phyloP scores from a whole-genome alignment of 2,113 vertebrate species.

The Progne subis region DNA sequence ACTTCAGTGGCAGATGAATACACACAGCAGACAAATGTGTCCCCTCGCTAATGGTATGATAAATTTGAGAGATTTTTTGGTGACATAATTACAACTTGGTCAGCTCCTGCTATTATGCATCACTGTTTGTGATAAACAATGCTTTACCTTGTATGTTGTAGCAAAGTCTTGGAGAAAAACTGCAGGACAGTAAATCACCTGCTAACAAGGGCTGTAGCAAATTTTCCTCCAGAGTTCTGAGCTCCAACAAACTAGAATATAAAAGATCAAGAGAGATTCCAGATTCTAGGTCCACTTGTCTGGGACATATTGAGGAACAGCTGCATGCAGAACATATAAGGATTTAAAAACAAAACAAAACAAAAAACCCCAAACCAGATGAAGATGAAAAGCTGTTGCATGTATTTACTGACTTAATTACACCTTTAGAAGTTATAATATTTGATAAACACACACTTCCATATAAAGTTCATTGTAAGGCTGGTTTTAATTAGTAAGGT shows the following conservation, averaged over 20 bases:
- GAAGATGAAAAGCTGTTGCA: not conserved
- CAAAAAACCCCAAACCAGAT: too few species aligned
- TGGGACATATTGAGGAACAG: not conserved
- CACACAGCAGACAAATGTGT: slow-evolving; percentile 27
- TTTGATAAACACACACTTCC: not conserved
- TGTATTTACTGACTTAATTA: not conserved
- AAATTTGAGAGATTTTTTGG: slow-evolving; percentile 35
- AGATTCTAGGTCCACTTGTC: not conserved
- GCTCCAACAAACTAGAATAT: not conserved
- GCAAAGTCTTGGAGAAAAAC: slow-evolving; percentile 40
- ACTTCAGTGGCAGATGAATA: slow-evolving; percentile 42
- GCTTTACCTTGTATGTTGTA: slow-evolving; percentile 25
- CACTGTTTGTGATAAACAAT: slow-evolving; percentile 26
- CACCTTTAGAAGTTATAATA: not conserved
- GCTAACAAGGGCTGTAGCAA: not conserved
- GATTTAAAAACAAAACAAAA: not conserved
- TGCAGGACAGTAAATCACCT: slow-evolving; percentile 39
- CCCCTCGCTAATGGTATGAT: slow-evolving; percentile 24
- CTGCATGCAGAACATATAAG: not conserved
- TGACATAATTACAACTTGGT: slow-evolving; percentile 50
- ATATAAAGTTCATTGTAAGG: not conserved
- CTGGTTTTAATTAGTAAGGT: not conserved
- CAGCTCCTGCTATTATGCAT: slow-evolving; percentile 40
- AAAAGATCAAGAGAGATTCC: not conserved
- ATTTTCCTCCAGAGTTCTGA: not conserved